Evolutionary conservation across 2,113 vertebrate genomes (phyloP).

Genomic region (Hoplias malabaricus): DNA sequence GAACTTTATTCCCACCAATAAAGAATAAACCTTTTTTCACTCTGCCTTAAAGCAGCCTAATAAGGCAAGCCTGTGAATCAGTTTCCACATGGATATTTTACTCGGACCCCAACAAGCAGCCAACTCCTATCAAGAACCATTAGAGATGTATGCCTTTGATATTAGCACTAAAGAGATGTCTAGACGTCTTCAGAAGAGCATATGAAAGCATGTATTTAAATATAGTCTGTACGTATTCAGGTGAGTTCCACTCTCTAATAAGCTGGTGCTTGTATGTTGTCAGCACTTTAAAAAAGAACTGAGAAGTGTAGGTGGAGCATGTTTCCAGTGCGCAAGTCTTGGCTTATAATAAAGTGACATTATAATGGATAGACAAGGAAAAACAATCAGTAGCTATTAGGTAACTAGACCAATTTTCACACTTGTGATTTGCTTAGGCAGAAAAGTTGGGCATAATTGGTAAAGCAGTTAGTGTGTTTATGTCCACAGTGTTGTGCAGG

Average conservation of each 20-base stretch:
- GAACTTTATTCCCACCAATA: background rate
- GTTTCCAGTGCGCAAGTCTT: background rate
- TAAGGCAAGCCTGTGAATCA: too few species aligned
- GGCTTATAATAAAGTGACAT: background rate
- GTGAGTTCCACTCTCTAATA: background rate
- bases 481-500: background rate
- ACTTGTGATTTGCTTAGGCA: background rate
- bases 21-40: background rate
- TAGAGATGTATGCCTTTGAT: background rate
- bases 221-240: background rate
- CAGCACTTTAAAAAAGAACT: background rate
- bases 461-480: background rate
- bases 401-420: background rate
- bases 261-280: background rate
- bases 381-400: background rate
- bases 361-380: background rate
- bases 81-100: background rate
- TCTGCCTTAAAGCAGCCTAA: background rate
- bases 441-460: conserved; percentile 4
- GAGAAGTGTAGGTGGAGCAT: background rate
- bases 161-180: background rate
- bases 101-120: background rate
- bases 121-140: background rate
- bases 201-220: background rate
- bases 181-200: background rate